Conservation (phyloP, 2,888 invertebrate genomes). For the Drosophila cognata region DNA sequence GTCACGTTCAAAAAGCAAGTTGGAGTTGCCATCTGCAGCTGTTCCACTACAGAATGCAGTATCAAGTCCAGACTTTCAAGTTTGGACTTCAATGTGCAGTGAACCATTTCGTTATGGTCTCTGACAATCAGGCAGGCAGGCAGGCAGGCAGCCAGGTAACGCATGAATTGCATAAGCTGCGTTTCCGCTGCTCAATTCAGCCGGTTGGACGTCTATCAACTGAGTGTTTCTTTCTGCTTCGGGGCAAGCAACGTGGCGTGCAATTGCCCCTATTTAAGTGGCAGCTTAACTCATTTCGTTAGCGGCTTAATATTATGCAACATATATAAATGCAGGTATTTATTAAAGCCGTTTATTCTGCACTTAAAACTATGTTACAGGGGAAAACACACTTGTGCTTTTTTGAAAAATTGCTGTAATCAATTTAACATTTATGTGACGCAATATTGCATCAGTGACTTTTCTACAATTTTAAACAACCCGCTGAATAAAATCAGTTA, state of each 20-base stretch:
- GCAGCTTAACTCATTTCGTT: conserved; percentile 48
- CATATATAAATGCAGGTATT: conserved; percentile 39
- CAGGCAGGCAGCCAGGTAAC: conserved; percentile 15
- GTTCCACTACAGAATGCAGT: conserved; percentile 27
- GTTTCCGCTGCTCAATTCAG: conserved; percentile 58
- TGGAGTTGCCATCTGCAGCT: conserved; percentile 65
- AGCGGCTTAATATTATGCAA: conserved; percentile 51
- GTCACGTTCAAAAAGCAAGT: conserved; percentile 73
- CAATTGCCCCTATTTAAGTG: conserved; percentile 36
- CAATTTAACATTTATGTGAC: not conserved
- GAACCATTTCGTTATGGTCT: conserved; percentile 74
- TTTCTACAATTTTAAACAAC: not conserved
- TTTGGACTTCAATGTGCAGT: conserved; percentile 59
- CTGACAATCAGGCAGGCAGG: conserved; percentile 36
- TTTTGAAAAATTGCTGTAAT: not conserved
- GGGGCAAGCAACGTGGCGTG: conserved; percentile 25
- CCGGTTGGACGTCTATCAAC: conserved; percentile 49
- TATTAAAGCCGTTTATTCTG: conserved; percentile 30
- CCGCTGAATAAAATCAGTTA: not conserved
- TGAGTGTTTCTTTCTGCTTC: conserved; percentile 15
- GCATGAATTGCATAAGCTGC: conserved; percentile 61
- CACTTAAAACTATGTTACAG: conserved; percentile 41
- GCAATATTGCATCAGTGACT: not conserved
- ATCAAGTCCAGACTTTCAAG: conserved; percentile 18
- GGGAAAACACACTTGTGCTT: not conserved